These are phyloP conservation scores for Hyaena hyaena DNA, from an alignment of 2,113 vertebrate genomes.

Conservation along the genomic window DNA sequence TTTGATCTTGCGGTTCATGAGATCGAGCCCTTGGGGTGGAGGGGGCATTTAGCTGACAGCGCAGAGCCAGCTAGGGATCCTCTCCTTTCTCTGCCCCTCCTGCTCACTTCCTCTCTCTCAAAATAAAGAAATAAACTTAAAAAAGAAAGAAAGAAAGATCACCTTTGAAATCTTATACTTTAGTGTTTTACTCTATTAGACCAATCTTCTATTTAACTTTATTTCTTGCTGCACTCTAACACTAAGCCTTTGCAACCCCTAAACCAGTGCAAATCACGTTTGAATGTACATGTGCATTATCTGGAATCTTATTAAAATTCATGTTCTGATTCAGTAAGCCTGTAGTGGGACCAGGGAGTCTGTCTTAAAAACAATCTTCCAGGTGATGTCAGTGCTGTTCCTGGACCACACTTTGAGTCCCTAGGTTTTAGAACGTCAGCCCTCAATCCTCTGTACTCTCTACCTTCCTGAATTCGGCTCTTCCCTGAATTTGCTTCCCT, in stretches of 20 bases:
- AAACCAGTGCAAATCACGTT: not conserved
- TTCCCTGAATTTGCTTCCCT: not conserved
- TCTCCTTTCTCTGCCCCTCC: no score
- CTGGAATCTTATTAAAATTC: not conserved
- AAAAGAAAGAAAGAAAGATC: no score
- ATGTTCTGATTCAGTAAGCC: not conserved
- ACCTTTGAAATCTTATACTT: not conserved
- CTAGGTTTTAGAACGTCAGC: not conserved
- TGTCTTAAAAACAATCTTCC: not conserved
- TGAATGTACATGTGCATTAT: not conserved
- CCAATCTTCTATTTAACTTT: not conserved
- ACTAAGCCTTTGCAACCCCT: not conserved
- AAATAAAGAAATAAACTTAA: no score
- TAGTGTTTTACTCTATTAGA: not conserved
- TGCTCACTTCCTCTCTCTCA: no score
- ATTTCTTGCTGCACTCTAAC: not conserved
- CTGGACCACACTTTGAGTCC: not conserved
- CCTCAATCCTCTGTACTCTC: not conserved
- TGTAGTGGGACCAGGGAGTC: not conserved
- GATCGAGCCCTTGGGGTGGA: no score
- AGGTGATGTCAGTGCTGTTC: not conserved
- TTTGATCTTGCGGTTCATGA: no score
- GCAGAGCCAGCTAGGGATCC: no score
- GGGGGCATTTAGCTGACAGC: no score
- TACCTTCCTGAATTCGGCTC: not conserved